phyloP scores from a whole-genome alignment of 2,888 invertebrate genomes.

The Macrophya annulata region DNA sequence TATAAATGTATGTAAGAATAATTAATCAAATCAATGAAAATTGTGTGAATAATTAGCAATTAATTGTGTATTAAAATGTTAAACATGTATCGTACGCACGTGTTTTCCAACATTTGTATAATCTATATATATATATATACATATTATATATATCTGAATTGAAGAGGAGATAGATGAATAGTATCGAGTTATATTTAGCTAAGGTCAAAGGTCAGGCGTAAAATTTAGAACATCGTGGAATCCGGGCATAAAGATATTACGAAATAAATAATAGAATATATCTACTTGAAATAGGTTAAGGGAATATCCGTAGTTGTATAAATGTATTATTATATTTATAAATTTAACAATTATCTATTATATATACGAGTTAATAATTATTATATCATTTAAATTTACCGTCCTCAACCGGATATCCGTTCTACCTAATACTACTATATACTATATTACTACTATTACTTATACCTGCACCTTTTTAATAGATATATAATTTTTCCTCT shows the following conservation, averaged over 20 bases:
- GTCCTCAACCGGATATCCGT: conserved; percentile 14
- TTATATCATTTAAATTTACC: neutral
- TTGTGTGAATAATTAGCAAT: too few relatives aligned
- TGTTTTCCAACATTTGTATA: too few relatives aligned
- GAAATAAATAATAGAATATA: neutral
- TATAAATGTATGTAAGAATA: too few relatives aligned
- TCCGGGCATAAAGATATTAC: neutral
- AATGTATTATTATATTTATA: too few relatives aligned
- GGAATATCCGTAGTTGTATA: too few relatives aligned
- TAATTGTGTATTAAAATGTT: neutral
- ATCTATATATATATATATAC: too few relatives aligned
- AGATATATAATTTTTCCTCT: neutral
- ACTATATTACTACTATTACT: neutral
- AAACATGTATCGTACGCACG: too few relatives aligned
- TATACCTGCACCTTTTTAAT: neutral
- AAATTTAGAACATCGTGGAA: neutral
- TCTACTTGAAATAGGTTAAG: too few relatives aligned
- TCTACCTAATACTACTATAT: neutral
- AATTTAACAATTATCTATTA: too few relatives aligned
- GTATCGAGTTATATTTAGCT: conserved; percentile 12
- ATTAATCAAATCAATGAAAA: too few relatives aligned
- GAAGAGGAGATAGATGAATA: neutral
- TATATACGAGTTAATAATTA: neutral
- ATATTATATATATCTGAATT: neutral
- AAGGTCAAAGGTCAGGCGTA: conserved; percentile 13